These are phyloP conservation scores for Tetramorium alpestre DNA, from an alignment of 1,140 invertebrate species.

Conservation along the genomic window DNA sequence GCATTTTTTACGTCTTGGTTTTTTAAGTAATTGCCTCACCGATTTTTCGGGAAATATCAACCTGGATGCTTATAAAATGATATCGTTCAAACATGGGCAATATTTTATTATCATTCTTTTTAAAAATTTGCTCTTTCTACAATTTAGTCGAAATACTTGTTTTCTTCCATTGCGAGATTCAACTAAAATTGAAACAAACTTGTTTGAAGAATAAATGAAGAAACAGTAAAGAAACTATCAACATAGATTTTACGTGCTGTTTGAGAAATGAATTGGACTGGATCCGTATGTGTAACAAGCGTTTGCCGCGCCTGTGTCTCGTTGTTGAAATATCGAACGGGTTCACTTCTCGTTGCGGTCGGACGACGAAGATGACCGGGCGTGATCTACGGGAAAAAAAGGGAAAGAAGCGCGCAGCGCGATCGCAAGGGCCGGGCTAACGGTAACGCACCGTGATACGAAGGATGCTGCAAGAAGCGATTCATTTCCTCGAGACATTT, in stretches of 20 bases:
- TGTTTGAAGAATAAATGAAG: neutral
- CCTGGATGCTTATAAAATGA: neutral
- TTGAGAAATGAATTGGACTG: constrained; percentile 18
- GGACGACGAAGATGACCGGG: constrained; percentile 67
- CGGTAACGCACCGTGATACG: constrained; percentile 67
- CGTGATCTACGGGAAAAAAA: constrained; percentile 66
- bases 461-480: constrained; percentile 67
- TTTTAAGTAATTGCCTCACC: neutral
- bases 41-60: neutral
- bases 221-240: neutral
- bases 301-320: constrained; percentile 12
- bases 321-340: constrained; percentile 61
- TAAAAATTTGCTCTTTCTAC: neutral
- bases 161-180: neutral
- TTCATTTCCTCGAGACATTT: constrained; percentile 63
- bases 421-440: constrained; percentile 68
- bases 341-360: constrained; percentile 66
- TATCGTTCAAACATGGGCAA: too few relatives aligned
- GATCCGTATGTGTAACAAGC: constrained; percentile 4
- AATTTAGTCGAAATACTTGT: neutral
- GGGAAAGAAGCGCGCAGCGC: constrained; percentile 50
- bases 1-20: neutral
- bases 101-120: neutral
- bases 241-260: neutral
- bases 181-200: neutral